Conservation (phyloP, 1,140 invertebrate genomes). For the Drosophila varians region DNA sequence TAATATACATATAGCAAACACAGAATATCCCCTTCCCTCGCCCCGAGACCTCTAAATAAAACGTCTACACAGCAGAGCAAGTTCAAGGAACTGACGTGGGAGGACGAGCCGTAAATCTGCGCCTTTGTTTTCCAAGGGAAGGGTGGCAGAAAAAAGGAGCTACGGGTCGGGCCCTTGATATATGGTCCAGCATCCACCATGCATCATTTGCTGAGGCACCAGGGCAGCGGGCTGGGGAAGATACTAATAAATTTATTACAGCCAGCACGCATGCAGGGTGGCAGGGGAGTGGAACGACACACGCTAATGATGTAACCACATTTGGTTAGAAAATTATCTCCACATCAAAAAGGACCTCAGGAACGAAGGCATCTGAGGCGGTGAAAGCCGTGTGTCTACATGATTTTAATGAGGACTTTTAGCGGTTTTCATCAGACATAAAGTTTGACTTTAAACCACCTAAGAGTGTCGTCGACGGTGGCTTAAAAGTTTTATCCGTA, state of each 20-base stretch:
- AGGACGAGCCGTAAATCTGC: constrained; percentile 9
- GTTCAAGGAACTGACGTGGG: constrained; percentile 66
- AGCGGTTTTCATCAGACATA: constrained; percentile 45
- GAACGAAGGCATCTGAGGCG: not conserved
- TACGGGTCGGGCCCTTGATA: constrained; percentile 49
- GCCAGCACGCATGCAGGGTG: constrained; percentile 24
- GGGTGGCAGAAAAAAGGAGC: constrained; percentile 14
- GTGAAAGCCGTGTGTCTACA: constrained; percentile 10
- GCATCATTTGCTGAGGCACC: constrained; percentile 65
- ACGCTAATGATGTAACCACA: constrained; percentile 80
- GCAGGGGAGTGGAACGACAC: constrained; percentile 17
- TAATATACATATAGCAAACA: constrained; percentile 59
- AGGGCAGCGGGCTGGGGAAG: not conserved
- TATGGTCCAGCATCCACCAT: constrained; percentile 55
- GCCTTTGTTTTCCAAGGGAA: constrained; percentile 45
- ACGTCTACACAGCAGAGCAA: constrained; percentile 56
- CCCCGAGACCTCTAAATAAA: constrained; percentile 61
- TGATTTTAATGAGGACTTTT: constrained; percentile 76
- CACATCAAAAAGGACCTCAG: constrained; percentile 52
- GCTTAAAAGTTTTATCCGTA: constrained; percentile 45
- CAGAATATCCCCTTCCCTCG: not conserved
- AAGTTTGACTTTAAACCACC: constrained; percentile 47
- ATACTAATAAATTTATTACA: constrained; percentile 79
- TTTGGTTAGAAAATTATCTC: constrained; percentile 76
- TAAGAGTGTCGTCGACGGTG: constrained; percentile 21